A percentile compares a stretch with the other conserved stretches of the same genome.
phyloP scores from a whole-genome alignment of 2,113 vertebrate genomes.

The Solenodon paradoxus region DNA sequence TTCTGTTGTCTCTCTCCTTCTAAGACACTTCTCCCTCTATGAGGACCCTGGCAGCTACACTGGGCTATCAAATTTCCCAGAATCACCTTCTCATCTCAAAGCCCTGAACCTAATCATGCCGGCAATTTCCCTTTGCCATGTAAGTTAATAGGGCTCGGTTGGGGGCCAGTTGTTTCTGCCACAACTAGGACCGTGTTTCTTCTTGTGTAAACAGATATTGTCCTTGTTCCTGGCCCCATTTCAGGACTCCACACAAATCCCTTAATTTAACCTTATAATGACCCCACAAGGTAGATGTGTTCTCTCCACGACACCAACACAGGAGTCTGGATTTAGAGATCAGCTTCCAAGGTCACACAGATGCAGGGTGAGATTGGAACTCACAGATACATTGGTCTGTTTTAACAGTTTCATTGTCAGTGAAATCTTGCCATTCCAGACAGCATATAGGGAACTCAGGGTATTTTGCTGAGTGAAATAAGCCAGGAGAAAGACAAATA shows the following conservation, averaged over 20 bases:
- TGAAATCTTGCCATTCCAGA: too few relatives aligned
- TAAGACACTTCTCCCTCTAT: too few relatives aligned
- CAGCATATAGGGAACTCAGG: too few relatives aligned
- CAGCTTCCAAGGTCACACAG: too few relatives aligned
- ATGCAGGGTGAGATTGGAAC: background rate
- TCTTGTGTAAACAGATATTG: background rate
- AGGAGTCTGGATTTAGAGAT: background rate
- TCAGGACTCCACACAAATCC: background rate
- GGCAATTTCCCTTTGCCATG: background rate
- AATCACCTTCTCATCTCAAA: background rate
- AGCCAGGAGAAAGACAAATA: too few relatives aligned
- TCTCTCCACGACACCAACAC: background rate
- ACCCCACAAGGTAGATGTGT: accelerated
- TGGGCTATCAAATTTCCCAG: background rate
- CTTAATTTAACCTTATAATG: background rate
- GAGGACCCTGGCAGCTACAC: background rate
- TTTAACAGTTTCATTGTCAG: background rate
- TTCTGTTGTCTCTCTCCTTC: too few relatives aligned
- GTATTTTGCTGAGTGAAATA: too few relatives aligned
- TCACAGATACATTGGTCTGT: background rate
- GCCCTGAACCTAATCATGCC: background rate
- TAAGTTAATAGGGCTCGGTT: background rate
- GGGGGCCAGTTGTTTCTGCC: too few relatives aligned
- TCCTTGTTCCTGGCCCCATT: accelerated
- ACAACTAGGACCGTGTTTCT: background rate